Evolutionary conservation across 2,888 invertebrate species (phyloP), one percentile per base, ranked within the genome.

Genomic region (Pelosia muscerda): DNA sequence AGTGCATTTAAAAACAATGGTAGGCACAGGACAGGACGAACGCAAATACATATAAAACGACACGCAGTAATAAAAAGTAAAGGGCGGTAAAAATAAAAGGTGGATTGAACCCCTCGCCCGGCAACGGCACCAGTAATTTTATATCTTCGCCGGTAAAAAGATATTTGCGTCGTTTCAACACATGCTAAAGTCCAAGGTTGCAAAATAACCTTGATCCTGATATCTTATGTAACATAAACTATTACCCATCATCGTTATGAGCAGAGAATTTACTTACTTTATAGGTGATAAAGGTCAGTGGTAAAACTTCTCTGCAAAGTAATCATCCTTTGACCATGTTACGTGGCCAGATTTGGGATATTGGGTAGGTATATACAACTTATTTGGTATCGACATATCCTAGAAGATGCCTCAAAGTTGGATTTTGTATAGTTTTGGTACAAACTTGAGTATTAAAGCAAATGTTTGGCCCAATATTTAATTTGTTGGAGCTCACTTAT

Each of bases 1-100:
- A 66, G 71, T 78, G 68, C 70, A 70, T 71, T 78, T 70, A 73
- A 81, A 70, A 72, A 71, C 66, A 58, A 61, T 69, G 68, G 75
- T 73, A 63, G 71, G 68, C 74, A 76, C 49, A n/a, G 49, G 49
- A 49, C 79, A 72, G 81, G 79, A 77, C 81, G 68, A 69, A 79
- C 76, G 78, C 80, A 81, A 81, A 81, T 76, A 79, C 74, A 66
- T 73, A 80, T 77, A 76, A 81, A 80, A 77, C 78, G 74, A 79
- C 78, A 79, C 77, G 78, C 80, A 67, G 80, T 78, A 81, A 86
- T 87, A 87, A 86, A 87, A 84, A 81, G 83, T 84, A 81, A 81
- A 81, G 78, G 79, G 74, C 79, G 72, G 78, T 82, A 85, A 85
- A 79, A 85, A 82, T 83, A 83, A 83, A 84, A 84, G 83, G 82